Conservation (phyloP, 2,888 invertebrate species). For the Stomorhina lunata region DNA sequence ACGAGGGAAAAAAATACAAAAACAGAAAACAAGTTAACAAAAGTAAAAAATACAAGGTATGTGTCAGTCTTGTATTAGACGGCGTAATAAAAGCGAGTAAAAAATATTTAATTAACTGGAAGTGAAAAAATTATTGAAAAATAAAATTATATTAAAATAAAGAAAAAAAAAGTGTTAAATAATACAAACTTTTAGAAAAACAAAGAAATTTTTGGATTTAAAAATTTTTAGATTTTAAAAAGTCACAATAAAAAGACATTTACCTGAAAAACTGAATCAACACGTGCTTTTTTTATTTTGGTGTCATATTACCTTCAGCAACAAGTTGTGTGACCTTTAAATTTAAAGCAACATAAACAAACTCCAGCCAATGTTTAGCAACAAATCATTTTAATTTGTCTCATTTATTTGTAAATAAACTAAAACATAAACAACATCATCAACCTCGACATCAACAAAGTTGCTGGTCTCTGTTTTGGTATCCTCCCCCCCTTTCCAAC, state of each 20-base stretch:
- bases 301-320: background rate
- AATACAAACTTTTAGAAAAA: background rate
- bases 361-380: conserved; percentile 5
- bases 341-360: conserved; percentile 20
- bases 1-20: conserved; percentile 6
- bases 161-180: background rate
- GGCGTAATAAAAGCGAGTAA: conserved; percentile 70
- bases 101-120: background rate
- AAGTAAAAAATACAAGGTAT: conserved; percentile 54
- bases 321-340: conserved; percentile 46
- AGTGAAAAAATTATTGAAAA: background rate
- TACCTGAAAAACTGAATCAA: background rate
- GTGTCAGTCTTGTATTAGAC: conserved; percentile 74
- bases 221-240: background rate
- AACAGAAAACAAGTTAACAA: conserved; percentile 58
- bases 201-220: background rate
- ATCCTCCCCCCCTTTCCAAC: background rate
- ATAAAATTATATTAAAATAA: background rate
- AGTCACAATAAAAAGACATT: background rate
- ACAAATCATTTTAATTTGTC: conserved; percentile 35
- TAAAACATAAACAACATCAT: background rate
- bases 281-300: conserved; percentile 24
- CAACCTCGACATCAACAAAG: too few relatives aligned
- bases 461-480: too few relatives aligned
- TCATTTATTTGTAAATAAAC: background rate